A percentile compares a stretch with the other conserved stretches of the same genome.
phyloP scores from a whole-genome alignment of 30 jellyfish, hydroid and myxozoan genomes.

The Sanderia malayensis region DNA sequence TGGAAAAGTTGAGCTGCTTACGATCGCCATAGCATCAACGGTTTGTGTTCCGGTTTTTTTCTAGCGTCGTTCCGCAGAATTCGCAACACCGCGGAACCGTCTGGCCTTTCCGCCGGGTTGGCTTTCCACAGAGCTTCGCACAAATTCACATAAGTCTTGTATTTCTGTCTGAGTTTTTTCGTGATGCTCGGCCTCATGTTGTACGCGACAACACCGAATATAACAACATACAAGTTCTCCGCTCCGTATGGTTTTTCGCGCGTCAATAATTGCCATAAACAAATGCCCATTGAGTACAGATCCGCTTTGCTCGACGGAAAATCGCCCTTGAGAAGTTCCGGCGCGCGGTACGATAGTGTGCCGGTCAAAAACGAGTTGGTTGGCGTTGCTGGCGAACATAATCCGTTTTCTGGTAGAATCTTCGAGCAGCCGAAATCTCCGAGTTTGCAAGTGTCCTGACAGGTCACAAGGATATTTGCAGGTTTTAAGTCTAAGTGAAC shows the following conservation, averaged over 20 bases:
- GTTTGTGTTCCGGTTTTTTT: constrained; percentile 27
- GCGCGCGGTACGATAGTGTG: constrained; percentile 94
- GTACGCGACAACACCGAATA: constrained; percentile 97
- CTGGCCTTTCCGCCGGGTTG: constrained; percentile 84
- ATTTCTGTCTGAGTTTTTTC: constrained; percentile 60
- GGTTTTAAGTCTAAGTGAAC: constrained; percentile 98
- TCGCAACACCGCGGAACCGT: constrained; percentile 69
- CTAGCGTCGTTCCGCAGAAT: constrained; percentile 42
- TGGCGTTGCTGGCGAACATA: constrained; percentile 97
- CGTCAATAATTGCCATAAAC: constrained; percentile 96
- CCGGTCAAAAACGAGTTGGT: constrained; percentile 96
- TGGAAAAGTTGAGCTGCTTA: too few species aligned
- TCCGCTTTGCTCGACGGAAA: constrained; percentile 96
- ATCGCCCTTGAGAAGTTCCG: constrained; percentile 95
- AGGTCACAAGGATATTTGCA: constrained; percentile 89
- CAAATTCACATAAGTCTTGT: constrained; percentile 69
- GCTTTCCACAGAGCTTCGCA: constrained; percentile 91
- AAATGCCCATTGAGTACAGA: constrained; percentile 91
- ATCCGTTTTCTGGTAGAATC: constrained; percentile 81
- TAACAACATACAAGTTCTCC: constrained; percentile 92
- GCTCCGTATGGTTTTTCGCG: constrained; percentile 95
- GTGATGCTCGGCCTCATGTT: constrained; percentile 81
- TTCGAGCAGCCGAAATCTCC: constrained; percentile 99
- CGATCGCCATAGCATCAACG: constrained; percentile 47
- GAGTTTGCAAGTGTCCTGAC: constrained; percentile 87